Evolutionary conservation across 1,140 invertebrate genomes (phyloP).

Genomic region (Macrocentrus cingulum): DNA sequence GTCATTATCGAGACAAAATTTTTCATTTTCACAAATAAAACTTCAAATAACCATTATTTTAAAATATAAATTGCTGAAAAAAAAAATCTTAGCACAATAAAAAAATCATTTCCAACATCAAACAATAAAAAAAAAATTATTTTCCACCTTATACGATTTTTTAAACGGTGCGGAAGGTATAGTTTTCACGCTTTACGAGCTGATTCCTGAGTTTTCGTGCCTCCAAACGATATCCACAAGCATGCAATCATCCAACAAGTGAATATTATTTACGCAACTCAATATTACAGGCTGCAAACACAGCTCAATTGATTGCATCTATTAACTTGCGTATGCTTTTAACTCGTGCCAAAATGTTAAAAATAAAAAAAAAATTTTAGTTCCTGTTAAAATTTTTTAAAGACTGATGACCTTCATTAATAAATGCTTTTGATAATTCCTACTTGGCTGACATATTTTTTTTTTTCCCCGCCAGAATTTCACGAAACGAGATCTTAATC

Average conservation of each 20-base stretch:
- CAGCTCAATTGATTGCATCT: neutral
- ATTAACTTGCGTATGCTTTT: constrained; percentile 1
- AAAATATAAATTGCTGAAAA: no score
- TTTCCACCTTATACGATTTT: neutral
- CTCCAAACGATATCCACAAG: neutral
- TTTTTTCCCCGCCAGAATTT: neutral
- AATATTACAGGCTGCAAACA: neutral
- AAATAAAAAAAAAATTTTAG: neutral
- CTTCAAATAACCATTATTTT: no score
- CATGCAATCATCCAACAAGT: neutral
- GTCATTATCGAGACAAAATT: no score
- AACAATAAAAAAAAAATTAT: neutral
- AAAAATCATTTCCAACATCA: no score
- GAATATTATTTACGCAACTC: neutral
- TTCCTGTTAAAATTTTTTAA: neutral
- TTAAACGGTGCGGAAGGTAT: neutral
- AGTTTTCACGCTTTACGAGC: neutral
- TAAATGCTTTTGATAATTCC: no score
- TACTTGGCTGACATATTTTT: no score
- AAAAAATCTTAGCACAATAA: no score
- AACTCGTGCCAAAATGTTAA: neutral
- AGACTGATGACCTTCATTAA: neutral
- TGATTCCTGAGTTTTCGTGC: neutral
- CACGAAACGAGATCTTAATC: constrained; percentile 26
- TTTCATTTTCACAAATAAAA: no score